A percentile compares a stretch with the other conserved stretches of the same genome.
These are phyloP conservation scores for Apus apus DNA, from an alignment of 2,113 vertebrate species.

Conservation along the genomic window DNA sequence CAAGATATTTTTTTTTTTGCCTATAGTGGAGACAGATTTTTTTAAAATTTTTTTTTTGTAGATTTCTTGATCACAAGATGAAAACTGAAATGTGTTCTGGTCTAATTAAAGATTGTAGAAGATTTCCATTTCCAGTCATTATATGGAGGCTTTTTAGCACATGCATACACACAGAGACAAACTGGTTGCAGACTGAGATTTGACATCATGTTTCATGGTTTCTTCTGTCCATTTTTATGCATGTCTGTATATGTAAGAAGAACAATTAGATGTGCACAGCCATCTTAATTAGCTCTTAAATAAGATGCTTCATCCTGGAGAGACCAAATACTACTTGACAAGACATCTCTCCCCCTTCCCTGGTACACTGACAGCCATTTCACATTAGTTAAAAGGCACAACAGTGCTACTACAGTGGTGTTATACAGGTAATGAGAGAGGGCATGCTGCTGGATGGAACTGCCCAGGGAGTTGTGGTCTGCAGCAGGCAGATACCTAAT, in stretches of 20 bases:
- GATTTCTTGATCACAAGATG: not conserved
- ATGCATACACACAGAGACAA: not conserved
- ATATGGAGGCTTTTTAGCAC: not conserved
- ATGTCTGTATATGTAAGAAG: not conserved
- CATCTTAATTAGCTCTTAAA: not conserved
- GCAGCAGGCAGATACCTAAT: not conserved
- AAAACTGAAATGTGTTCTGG: not conserved
- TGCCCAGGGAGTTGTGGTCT: not conserved
- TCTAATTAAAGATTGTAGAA: not conserved
- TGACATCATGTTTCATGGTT: not conserved
- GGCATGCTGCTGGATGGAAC: not conserved
- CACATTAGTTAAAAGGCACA: not conserved
- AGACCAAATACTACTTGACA: not conserved
- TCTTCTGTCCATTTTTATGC: not conserved
- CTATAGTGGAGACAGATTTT: not conserved
- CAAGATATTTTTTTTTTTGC: not conserved
- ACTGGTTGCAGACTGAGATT: not conserved
- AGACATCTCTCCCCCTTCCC: not conserved
- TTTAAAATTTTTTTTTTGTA: not conserved
- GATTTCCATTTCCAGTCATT: not conserved
- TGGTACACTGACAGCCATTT: not conserved
- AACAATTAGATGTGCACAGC: not conserved
- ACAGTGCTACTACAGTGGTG: not conserved
- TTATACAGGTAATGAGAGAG: not conserved
- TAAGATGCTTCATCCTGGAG: not conserved